Evolutionary conservation across 92 coral and sea anemone species (phyloP).

Genomic region (Epizoanthus fatuus): DNA sequence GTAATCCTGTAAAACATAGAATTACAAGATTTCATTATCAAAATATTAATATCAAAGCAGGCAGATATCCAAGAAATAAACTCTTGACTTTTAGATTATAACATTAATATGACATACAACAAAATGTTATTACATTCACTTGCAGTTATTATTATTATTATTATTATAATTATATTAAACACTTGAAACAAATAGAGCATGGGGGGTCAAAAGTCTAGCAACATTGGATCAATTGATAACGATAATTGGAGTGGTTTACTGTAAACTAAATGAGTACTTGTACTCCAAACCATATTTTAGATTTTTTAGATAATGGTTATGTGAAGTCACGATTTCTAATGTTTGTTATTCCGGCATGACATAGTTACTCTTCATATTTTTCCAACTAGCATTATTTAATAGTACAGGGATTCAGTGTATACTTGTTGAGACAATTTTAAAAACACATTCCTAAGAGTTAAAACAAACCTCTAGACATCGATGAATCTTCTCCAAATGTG

Average conservation of each 20-base stretch:
- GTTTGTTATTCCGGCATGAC: no score
- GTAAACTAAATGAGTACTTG: no score
- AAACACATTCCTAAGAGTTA: background rate
- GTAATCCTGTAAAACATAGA: conserved; percentile 75
- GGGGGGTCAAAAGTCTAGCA: no score
- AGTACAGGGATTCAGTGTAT: background rate
- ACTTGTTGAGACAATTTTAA: background rate
- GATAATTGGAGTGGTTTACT: no score
- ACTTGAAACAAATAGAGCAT: no score
- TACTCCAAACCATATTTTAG: no score
- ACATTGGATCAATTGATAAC: no score
- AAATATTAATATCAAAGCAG: background rate
- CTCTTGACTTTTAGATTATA: background rate
- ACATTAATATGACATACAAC: background rate
- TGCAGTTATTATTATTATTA: no score
- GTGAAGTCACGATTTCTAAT: no score
- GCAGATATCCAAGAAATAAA: background rate
- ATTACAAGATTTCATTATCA: background rate
- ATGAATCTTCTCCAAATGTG: conserved; percentile 96
- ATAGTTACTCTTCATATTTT: no score
- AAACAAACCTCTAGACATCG: conserved; percentile 91
- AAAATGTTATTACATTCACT: background rate
- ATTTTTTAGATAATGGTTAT: no score
- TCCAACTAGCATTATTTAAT: background rate
- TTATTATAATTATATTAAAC: no score